Conservation (phyloP, 2,888 invertebrate species). For the Disparrhopalites patrizii region DNA sequence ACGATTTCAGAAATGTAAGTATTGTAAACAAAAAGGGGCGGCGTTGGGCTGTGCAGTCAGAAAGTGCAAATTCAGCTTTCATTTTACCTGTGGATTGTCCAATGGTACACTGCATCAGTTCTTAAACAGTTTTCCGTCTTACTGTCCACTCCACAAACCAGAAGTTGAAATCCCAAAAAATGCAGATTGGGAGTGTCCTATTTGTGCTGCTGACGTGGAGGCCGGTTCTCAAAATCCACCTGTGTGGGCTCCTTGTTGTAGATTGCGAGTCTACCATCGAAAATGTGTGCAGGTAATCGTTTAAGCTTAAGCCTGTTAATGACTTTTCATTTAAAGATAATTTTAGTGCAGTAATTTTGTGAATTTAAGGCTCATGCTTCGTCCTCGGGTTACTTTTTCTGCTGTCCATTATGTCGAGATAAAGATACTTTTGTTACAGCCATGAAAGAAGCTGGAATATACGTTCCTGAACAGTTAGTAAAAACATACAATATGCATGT, state of each 20-base stretch:
- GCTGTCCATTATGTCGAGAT: background rate
- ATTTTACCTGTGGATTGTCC: constrained; percentile 68
- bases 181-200: constrained; percentile 58
- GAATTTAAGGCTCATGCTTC: no score
- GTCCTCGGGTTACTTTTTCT: constrained; percentile 4
- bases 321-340: no score
- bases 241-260: constrained; percentile 72
- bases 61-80: constrained; percentile 66
- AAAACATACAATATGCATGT: background rate
- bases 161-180: constrained; percentile 55
- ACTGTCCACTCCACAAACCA: constrained; percentile 61
- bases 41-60: constrained; percentile 65
- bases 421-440: background rate
- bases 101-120: constrained; percentile 64
- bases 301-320: no score
- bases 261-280: constrained; percentile 71
- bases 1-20: constrained; percentile 62
- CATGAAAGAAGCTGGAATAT: background rate
- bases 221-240: constrained; percentile 54
- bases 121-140: constrained; percentile 62
- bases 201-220: constrained; percentile 64
- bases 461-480: background rate
- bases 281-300: constrained; percentile 64
- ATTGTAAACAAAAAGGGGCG: constrained; percentile 64
- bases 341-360: no score